phyloP scores from a whole-genome alignment of 2,797 vertebrate species.

The Ceryle rudis region DNA sequence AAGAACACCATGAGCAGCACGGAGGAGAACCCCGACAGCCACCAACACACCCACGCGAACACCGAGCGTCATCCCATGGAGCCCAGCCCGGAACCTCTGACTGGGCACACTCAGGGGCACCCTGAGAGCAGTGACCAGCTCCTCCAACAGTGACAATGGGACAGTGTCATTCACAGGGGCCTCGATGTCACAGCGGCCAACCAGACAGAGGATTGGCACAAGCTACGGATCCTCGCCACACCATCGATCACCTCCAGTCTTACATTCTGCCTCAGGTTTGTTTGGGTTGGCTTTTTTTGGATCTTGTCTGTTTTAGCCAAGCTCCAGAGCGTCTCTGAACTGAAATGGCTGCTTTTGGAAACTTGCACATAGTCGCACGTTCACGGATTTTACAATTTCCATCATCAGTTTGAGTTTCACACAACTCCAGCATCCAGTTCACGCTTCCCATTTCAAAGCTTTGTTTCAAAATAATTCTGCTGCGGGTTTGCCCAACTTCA shows the following conservation, averaged over 20 bases:
- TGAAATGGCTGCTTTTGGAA: not conserved
- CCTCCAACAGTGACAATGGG: accelerated
- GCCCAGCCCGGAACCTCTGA: accelerated
- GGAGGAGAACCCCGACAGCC: not conserved
- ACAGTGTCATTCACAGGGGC: accelerated
- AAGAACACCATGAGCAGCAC: not conserved
- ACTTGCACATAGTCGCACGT: not conserved
- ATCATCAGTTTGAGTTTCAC: conserved; percentile 16
- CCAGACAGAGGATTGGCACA: accelerated
- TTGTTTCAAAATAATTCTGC: conserved; percentile 27
- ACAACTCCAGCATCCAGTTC: conserved; percentile 19
- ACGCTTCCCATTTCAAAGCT: not conserved
- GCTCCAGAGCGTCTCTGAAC: not conserved
- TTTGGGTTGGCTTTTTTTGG: not conserved
- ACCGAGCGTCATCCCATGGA: accelerated
- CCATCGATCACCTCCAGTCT: not conserved
- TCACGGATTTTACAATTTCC: not conserved
- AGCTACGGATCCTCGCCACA: not conserved
- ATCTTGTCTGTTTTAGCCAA: not conserved
- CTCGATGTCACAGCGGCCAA: accelerated
- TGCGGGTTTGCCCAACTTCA: not conserved
- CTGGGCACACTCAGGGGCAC: accelerated
- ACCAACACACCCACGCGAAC: accelerated
- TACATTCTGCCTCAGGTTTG: not conserved
- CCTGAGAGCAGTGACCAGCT: not conserved